Evolutionary conservation across 2,797 vertebrate species (phyloP).

Genomic region (Thalassophryne amazonica): DNA sequence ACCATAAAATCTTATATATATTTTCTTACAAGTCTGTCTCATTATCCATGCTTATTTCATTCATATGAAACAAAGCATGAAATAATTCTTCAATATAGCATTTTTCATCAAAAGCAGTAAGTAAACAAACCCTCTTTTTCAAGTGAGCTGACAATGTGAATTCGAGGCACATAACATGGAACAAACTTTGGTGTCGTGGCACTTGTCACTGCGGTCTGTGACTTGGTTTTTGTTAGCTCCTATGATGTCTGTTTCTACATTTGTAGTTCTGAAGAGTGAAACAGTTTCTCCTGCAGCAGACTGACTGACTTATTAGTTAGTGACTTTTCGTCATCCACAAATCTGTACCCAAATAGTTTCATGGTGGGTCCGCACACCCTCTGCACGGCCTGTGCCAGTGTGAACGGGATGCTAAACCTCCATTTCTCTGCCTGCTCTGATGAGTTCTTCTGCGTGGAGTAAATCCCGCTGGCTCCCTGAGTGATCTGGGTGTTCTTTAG

Average conservation of each 20-base stretch:
- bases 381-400: constrained; percentile 92
- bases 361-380: constrained; percentile 87
- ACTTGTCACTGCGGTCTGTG: too few species aligned
- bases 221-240: too few species aligned
- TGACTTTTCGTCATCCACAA: constrained; percentile 77
- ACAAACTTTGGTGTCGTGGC: too few species aligned
- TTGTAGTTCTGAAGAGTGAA: constrained; percentile 27
- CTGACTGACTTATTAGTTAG: constrained; percentile 89
- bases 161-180: constrained; percentile 61
- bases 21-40: constrained; percentile 11
- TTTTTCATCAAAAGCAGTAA: constrained; percentile 6
- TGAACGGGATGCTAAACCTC: constrained; percentile 91
- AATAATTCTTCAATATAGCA: constrained; percentile 26
- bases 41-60: constrained; percentile 15
- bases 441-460: constrained; percentile 95
- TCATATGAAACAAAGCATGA: constrained; percentile 10
- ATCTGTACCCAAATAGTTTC: constrained; percentile 90
- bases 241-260: too few species aligned
- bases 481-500: constrained; percentile 87
- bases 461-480: constrained; percentile 80
- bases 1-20: constrained; percentile 5
- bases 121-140: constrained; percentile 43
- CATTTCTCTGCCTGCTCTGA: constrained; percentile 96
- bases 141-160: constrained; percentile 36
- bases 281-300: constrained; percentile 86